Evolutionary conservation across 1,140 invertebrate species (phyloP), one percentile per base, ranked within the genome.

Genomic region (Drosophila lacteicornis): DNA sequence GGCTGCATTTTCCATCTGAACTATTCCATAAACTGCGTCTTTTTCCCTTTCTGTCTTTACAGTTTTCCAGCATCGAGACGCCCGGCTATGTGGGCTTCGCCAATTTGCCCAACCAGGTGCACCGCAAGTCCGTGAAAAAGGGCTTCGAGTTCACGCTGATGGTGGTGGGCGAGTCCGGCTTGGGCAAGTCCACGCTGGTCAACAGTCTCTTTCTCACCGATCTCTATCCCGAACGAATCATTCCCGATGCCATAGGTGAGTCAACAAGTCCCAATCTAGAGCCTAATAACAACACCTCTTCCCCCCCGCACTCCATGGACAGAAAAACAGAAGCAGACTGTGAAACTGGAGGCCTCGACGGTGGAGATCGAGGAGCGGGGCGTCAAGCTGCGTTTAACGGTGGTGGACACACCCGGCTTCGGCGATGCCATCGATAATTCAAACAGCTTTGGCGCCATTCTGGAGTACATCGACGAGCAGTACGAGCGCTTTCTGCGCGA

Each of bases 371-470:
- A 99, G 93, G 97, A 98, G 92, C 94, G 97, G 59, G 98, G 97
- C 40, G 97, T 98, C 4, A 98, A 98, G 93, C 93, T 98, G 66
- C 94, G 97, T 57, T 93, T 98, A 27, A 98, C 97, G 0, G 97
- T 99, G 40, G 97, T 99, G 1, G 99, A 99, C 93, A 99, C 99
- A 4, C 99, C 99, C 38, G 99, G 99, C 13, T 99, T 98, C 94
- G 99, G 99, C 17, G 99, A 99, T 95, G 97, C 98, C n/a, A 99
- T 99, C 80, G 96, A 99, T 92, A 99, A 99, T 93, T 98, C 96
- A 25, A 98, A 98, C 93, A 97, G 97, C 91, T 98, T 98, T 92
- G 94, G 96, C 84, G 96, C 97, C 50, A 98, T 99, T 65, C 96
- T 98, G 66, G 95, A 97, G 91, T 98, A 98, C 85, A 98, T 98